Evolutionary conservation across 1,140 invertebrate genomes (phyloP).

Genomic region (Hormaphis cornu): DNA sequence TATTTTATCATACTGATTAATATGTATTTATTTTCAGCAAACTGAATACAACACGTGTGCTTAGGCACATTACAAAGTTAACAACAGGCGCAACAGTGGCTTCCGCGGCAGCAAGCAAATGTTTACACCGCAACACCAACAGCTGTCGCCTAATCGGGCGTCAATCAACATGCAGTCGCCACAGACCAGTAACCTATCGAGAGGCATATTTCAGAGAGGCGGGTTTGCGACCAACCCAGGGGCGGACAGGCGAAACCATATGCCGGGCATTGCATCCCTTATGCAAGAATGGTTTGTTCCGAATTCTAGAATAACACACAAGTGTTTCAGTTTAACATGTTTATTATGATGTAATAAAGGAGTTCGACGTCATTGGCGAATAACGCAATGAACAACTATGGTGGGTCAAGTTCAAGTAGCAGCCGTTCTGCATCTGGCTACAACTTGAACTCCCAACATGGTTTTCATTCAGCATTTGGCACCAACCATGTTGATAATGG

Average conservation of each 20-base stretch:
- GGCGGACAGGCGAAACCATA: conserved; percentile 27
- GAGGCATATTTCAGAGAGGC: conserved; percentile 26
- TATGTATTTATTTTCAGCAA: not conserved
- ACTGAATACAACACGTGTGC: conserved; percentile 27
- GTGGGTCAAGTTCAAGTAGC: conserved; percentile 27
- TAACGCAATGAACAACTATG: conserved; percentile 31
- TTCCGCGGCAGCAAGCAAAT: conserved; percentile 22
- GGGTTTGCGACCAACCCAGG: conserved; percentile 27
- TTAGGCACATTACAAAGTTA: conserved; percentile 29
- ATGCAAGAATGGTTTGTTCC: conserved; percentile 33
- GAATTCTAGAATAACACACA: not conserved
- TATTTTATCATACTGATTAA: too few species aligned
- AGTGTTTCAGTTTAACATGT: not conserved
- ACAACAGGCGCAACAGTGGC: conserved; percentile 30
- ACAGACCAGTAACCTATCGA: conserved; percentile 23
- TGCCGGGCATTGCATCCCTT: conserved; percentile 28
- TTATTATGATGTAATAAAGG: conserved; percentile 6
- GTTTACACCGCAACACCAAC: conserved; percentile 31
- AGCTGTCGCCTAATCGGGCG: conserved; percentile 31
- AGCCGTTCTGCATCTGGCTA: conserved; percentile 21
- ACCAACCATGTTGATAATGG: conserved; percentile 50
- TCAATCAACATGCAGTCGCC: conserved; percentile 31
- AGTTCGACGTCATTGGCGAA: conserved; percentile 29
- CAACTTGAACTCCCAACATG: conserved; percentile 39
- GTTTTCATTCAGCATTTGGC: conserved; percentile 69